Percentiles rank a stretch among this genome's conserved stretches.
Evolutionary conservation across 2,888 invertebrate genomes (phyloP).

Genomic region (Melitaea athalia): DNA sequence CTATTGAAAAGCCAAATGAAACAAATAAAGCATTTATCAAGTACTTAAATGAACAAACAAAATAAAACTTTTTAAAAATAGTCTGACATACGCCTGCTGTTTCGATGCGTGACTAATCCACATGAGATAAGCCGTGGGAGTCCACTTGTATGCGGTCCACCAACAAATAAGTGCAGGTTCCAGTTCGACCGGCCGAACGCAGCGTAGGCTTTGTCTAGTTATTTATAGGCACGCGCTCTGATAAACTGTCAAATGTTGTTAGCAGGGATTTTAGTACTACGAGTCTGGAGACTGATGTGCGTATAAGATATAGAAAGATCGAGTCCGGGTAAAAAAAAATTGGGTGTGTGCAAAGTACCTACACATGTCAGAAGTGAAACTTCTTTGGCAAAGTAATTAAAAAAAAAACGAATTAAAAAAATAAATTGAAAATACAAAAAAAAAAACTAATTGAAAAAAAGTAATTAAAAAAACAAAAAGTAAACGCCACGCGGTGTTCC

Average conservation of each 20-base stretch:
- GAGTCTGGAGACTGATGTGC: not conserved
- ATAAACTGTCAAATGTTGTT: slow-evolving; percentile 33
- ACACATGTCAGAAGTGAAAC: too few relatives aligned
- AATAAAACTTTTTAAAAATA: slow-evolving; percentile 23
- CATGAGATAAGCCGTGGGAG: slow-evolving; percentile 40
- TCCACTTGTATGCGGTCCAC: slow-evolving; percentile 33
- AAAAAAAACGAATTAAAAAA: too few relatives aligned
- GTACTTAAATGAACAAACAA: slow-evolving; percentile 1
- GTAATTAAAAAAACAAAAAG: too few relatives aligned
- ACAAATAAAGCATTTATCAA: slow-evolving; percentile 10
- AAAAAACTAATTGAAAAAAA: too few relatives aligned
- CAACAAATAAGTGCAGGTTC: slow-evolving; percentile 37
- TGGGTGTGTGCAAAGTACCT: too few relatives aligned
- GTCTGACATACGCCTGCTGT: slow-evolving; percentile 29
- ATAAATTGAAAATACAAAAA: too few relatives aligned
- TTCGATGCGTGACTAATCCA: slow-evolving; percentile 41
- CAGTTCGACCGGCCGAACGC: slow-evolving; percentile 23
- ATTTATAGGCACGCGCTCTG: slow-evolving; percentile 30
- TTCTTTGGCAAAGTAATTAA: too few relatives aligned
- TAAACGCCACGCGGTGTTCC: too few relatives aligned
- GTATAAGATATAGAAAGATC: slow-evolving; percentile 7
- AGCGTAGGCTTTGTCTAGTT: slow-evolving; percentile 36
- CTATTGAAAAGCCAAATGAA: too few relatives aligned
- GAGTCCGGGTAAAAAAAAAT: not conserved
- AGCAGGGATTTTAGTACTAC: slow-evolving; percentile 16